A percentile compares a stretch with the other conserved stretches of the same genome.
phyloP scores from a whole-genome alignment of 1,140 invertebrate genomes.

The Oedothorax gibbosus region DNA sequence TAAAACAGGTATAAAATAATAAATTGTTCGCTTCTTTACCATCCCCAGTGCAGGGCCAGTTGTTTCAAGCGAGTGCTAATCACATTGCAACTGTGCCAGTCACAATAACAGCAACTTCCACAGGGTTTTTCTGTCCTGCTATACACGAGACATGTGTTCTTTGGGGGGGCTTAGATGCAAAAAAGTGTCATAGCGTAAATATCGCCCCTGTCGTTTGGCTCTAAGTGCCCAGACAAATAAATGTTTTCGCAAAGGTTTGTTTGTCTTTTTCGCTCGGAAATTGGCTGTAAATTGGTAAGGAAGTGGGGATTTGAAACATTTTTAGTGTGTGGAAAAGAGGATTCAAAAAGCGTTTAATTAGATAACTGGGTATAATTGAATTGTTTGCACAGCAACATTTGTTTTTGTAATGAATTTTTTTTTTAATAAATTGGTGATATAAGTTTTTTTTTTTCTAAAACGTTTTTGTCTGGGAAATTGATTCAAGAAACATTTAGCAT shows the following conservation, averaged over 20 bases:
- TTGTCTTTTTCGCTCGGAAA: not conserved
- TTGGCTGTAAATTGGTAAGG: constrained; percentile 2
- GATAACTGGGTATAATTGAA: no score
- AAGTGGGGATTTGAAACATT: no score
- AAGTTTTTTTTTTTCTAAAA: no score
- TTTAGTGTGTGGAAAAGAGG: no score
- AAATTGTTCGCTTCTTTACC: no score
- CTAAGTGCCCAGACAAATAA: constrained; percentile 44
- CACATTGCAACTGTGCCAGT: constrained; percentile 53
- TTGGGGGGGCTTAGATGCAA: constrained; percentile 2
- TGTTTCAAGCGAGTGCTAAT: constrained; percentile 46
- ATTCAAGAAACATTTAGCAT: no score
- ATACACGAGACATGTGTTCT: constrained; percentile 25
- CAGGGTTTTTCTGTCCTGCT: constrained; percentile 1
- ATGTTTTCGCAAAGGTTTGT: constrained; percentile 4
- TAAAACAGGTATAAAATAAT: no score
- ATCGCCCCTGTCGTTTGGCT: constrained; percentile 25
- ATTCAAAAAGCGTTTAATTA: no score
- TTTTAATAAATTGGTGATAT: no score
- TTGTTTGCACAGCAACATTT: no score
- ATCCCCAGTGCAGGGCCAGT: not conserved
- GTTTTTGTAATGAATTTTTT: no score
- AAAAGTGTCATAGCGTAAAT: constrained; percentile 51
- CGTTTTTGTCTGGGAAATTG: no score
- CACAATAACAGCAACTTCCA: constrained; percentile 41